Base-by-base conservation (phyloP, 2,797 vertebrate genomes). In the Emydoidea blandingii region DNA sequence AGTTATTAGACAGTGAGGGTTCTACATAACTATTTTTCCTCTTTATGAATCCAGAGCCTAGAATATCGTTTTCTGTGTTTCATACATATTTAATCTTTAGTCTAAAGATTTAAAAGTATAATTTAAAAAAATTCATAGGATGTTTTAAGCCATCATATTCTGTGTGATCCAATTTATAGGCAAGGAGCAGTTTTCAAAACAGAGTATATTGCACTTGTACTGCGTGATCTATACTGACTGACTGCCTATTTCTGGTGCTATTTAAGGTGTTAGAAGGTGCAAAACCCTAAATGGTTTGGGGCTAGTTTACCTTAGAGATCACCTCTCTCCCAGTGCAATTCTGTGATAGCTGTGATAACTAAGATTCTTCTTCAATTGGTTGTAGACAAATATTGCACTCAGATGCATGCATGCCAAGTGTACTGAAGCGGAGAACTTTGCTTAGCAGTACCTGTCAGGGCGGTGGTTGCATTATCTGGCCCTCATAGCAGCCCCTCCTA, bases 331-430 rank as follows among this genome's bases (percentile, higher is more conserved):
- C 86, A 56, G 54, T 56, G 53, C 68, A 44, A 37, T 50, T 83
- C 92, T 95, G 57, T 87, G 88, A 89, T 84, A 90, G 88, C 44
- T 31, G 86, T 86, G 34, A 47, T 27, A 91, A 95, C 90, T 91
- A 57, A 94, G 81, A 44, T 84, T 78, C 68, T 52, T 83, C 92
- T 52, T 56, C 54, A 56, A 11, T 10, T 56, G 54, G 54, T 56
- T 56, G 10, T 56, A 27, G 10, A 56, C 54, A 56, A 27, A 27
- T 56, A 27, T 56, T 56, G 23, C 9, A 56, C 54, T 56, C 54
- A 56, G 54, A 27, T 56, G 23, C 54, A 56, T 56, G 4, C 54
- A 56, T 56, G 9, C 23, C 9, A 25, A 56, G 25, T 56, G 10
- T 27, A 11, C 23, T 56, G 54, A 56, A 56, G 23, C 2, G 23